A percentile compares a stretch with the other conserved stretches of the same genome.
These are phyloP conservation scores for Sebastes hubbsi DNA, from an alignment of 2,797 vertebrate genomes.

Conservation along the genomic window DNA sequence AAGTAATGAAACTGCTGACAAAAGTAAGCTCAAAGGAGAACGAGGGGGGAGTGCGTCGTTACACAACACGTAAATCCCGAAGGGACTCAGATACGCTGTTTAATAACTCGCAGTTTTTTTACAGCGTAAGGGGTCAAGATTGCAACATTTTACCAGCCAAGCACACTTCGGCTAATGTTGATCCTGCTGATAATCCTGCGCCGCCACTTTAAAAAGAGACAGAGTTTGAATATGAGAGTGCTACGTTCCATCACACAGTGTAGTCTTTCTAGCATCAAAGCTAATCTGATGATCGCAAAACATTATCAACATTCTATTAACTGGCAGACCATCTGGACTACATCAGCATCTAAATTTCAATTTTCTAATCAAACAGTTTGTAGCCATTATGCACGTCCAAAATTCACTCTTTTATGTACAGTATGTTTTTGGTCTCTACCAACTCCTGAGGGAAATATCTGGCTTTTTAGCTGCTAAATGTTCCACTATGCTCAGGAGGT, in stretches of 20 bases:
- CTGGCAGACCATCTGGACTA: neutral
- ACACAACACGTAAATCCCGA: conserved; percentile 42
- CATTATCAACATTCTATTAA: neutral
- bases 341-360: no score
- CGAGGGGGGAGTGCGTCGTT: conserved; percentile 55
- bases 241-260: neutral
- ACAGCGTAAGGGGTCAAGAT: conserved; percentile 29
- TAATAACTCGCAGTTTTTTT: conserved; percentile 55
- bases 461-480: no score
- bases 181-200: conserved; percentile 26
- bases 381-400: neutral
- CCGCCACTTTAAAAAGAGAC: neutral
- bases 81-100: conserved; percentile 36
- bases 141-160: conserved; percentile 49
- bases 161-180: conserved; percentile 17
- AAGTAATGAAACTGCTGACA: conserved; percentile 81
- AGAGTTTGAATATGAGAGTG: conserved; percentile 15
- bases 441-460: no score
- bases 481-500: no score
- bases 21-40: conserved; percentile 64
- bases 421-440: neutral
- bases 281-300: neutral
- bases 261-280: neutral
- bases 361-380: neutral
- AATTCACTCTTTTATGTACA: neutral